A percentile compares a stretch with the other conserved stretches of the same genome.
phyloP scores from a whole-genome alignment of 2,113 vertebrate species.

The Ranitomeya variabilis region DNA sequence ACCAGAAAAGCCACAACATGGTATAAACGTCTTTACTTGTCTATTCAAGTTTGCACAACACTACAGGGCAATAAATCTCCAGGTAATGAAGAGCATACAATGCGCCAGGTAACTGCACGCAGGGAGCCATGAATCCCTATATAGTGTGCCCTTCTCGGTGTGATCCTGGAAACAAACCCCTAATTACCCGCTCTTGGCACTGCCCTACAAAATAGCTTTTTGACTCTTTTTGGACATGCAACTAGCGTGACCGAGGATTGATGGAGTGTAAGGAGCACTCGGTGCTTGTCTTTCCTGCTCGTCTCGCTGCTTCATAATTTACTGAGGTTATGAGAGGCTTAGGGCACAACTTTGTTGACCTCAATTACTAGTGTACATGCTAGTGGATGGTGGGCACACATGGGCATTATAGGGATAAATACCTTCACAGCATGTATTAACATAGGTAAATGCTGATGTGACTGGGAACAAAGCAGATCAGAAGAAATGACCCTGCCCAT shows the following conservation, averaged over 20 bases:
- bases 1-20: conserved; percentile 68
- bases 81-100: conserved; percentile 38
- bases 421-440: background rate
- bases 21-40: conserved; percentile 56
- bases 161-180: conserved; percentile 51
- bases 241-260: conserved; percentile 16
- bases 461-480: too few relatives aligned
- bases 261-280: conserved; percentile 39
- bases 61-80: conserved; percentile 50
- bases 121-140: conserved; percentile 37
- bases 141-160: conserved; percentile 47
- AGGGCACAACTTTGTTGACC: background rate
- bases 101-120: conserved; percentile 40
- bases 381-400: background rate
- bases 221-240: conserved; percentile 35
- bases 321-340: background rate
- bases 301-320: conserved; percentile 1
- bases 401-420: background rate
- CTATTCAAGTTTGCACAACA: conserved; percentile 54
- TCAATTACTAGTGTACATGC: background rate
- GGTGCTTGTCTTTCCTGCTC: conserved; percentile 30
- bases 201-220: conserved; percentile 21
- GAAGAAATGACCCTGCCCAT: too few relatives aligned
- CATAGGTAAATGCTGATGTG: background rate
- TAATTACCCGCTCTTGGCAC: conserved; percentile 52